phyloP scores from a whole-genome alignment of 2,113 vertebrate species.

The Trinectes maculatus region DNA sequence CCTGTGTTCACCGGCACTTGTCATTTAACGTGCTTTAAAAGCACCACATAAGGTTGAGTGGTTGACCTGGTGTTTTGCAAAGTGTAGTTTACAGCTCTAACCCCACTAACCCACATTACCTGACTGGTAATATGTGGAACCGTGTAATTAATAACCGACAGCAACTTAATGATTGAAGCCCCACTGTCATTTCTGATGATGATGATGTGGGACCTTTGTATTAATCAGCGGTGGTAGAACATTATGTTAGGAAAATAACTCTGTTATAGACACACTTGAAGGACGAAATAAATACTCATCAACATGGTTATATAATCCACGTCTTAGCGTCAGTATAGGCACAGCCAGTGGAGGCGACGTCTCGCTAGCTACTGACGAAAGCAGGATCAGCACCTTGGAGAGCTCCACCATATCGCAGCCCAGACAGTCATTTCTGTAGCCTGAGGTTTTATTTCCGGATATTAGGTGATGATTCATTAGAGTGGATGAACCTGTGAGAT shows the following conservation, averaged over 20 bases:
- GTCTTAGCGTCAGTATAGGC: too few relatives aligned
- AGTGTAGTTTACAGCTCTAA: neutral
- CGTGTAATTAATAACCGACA: slow-evolving; percentile 16
- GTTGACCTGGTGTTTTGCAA: neutral
- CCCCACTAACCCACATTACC: slow-evolving; percentile 10
- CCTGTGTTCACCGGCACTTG: slow-evolving; percentile 13
- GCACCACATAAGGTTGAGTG: neutral
- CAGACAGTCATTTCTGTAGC: too few relatives aligned
- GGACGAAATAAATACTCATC: too few relatives aligned
- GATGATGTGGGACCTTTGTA: neutral
- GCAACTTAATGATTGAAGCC: slow-evolving; percentile 15
- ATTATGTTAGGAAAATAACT: too few relatives aligned
- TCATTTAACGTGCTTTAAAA: slow-evolving; percentile 28
- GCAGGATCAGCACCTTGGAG: slow-evolving; percentile 1
- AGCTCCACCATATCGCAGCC: neutral
- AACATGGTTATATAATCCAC: neutral
- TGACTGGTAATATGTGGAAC: slow-evolving; percentile 14
- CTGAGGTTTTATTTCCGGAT: too few relatives aligned
- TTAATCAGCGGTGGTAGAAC: too few relatives aligned
- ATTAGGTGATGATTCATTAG: too few relatives aligned
- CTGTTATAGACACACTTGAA: too few relatives aligned
- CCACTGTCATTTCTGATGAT: slow-evolving; percentile 2
- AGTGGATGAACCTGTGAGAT: too few relatives aligned
- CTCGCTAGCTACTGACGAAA: neutral
- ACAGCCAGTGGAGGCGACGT: too few relatives aligned